Base-by-base conservation (phyloP, 1,140 invertebrate genomes). In the Zaprionus tsacasi region DNA sequence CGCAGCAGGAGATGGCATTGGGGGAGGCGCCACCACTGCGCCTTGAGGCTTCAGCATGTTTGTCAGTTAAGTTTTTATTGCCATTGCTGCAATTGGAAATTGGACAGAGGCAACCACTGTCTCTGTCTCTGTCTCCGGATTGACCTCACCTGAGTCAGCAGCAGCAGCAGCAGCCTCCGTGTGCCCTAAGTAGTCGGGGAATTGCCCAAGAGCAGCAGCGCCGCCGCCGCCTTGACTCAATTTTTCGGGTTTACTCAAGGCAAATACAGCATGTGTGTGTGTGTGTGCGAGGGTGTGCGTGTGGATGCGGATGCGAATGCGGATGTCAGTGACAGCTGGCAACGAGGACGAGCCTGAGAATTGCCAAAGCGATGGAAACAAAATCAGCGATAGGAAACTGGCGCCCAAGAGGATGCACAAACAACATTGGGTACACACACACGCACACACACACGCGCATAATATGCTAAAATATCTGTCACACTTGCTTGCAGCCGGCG, bases 301-400 rank as follows among this genome's bases (percentile, higher is more conserved):
- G 13, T 58, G 15, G 21, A 67, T 40, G 54, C 60, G 43, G 38
- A 56, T 30, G 13, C 58, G 15, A 15, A 67, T 40, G 54, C 60
- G 43, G 38, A 56, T 70, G 68, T 36, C 40, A 78, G 58, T 33
- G 81, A 58, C 81, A 81, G 78, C 70, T 85, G 74, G 30, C 54
- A 59, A 54, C 30, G 58, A 38, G 59, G 61, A 76, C 60, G 58
- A 71, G 33, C 21, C 57, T 43, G 74, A 33, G 52, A 50, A 38
- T 43, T 55, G 64, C 40, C 68, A 55, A 50, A 45, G 59, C 59
- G 52, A 65, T 85, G 69, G 70, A 58, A 81, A 78, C 78, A 76
- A 81, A 86, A 85, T 86, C 82, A 86, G 70, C 65, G 68, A 66
- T 70, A 70, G 81, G 81, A 85, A 78, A 67, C 63, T 76, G 59